phyloP scores from a whole-genome alignment of 2,888 invertebrate genomes.

The Acanthopleura granulata region DNA sequence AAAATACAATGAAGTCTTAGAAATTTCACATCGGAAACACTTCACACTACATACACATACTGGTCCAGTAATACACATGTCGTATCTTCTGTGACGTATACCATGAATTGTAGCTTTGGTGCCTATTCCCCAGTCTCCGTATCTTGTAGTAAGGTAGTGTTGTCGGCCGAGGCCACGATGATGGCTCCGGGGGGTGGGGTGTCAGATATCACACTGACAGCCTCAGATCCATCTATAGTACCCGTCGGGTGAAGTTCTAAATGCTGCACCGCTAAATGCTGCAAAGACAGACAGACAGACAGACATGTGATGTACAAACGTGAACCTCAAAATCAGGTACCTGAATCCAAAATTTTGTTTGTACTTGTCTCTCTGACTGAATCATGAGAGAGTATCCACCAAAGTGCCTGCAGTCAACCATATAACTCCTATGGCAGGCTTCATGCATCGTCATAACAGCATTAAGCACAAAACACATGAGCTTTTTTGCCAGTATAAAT shows the following conservation, averaged over 20 bases:
- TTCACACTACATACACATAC: too few species aligned
- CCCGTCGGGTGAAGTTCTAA: constrained; percentile 3
- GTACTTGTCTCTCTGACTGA: background rate
- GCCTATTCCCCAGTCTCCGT: background rate
- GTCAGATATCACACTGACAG: background rate
- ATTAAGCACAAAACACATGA: too few species aligned
- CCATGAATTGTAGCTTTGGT: too few species aligned
- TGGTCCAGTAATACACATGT: too few species aligned
- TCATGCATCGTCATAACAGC: too few species aligned
- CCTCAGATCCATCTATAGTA: background rate
- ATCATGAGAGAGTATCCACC: background rate
- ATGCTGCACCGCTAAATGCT: constrained; percentile 12
- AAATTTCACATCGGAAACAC: too few species aligned
- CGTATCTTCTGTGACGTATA: too few species aligned
- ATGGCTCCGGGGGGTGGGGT: background rate
- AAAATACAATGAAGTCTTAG: too few species aligned
- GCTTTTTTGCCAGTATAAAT: too few species aligned
- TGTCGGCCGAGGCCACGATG: constrained; percentile 1
- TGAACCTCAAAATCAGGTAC: too few species aligned
- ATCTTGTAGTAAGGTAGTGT: background rate
- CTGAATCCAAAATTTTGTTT: background rate
- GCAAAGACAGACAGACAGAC: background rate
- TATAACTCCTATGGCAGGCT: too few species aligned
- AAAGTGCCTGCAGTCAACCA: background rate
- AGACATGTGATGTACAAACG: too few species aligned